A percentile compares a stretch with the other conserved stretches of the same genome.
phyloP scores from a whole-genome alignment of 2,888 invertebrate species.

The Amitus sp. region DNA sequence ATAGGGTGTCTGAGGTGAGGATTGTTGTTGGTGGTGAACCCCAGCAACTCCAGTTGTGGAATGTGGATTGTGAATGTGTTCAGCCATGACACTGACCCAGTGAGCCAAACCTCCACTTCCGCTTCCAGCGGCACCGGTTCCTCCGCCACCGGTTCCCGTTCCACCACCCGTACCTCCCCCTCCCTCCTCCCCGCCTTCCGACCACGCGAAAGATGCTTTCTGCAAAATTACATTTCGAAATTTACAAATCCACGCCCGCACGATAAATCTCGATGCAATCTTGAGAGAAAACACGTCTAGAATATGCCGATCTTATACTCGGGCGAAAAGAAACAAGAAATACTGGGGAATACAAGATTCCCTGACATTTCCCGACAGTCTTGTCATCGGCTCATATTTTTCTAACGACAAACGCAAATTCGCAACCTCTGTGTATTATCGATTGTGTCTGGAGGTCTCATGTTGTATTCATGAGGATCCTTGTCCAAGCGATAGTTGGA shows the following conservation, averaged over 20 bases:
- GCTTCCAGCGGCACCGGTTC: conserved; percentile 59
- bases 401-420: background rate
- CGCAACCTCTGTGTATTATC: background rate
- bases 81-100: conserved; percentile 98
- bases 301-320: no score
- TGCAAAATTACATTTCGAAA: conserved; percentile 48
- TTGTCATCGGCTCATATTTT: no score
- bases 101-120: conserved; percentile 79
- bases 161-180: conserved; percentile 64
- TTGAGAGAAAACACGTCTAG: no score
- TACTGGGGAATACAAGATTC: no score
- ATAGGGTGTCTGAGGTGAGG: conserved; percentile 61
- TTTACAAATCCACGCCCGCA: background rate
- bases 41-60: conserved; percentile 68
- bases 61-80: conserved; percentile 90
- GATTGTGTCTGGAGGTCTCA: conserved; percentile 26
- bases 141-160: conserved; percentile 67
- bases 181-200: conserved; percentile 66
- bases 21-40: conserved; percentile 69
- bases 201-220: conserved; percentile 69
- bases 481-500: conserved; percentile 34
- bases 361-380: no score
- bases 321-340: no score
- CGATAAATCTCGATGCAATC: no score
- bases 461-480: conserved; percentile 42